Base-by-base conservation (phyloP, 2,888 invertebrate species). In the Parnassius smintheus region DNA sequence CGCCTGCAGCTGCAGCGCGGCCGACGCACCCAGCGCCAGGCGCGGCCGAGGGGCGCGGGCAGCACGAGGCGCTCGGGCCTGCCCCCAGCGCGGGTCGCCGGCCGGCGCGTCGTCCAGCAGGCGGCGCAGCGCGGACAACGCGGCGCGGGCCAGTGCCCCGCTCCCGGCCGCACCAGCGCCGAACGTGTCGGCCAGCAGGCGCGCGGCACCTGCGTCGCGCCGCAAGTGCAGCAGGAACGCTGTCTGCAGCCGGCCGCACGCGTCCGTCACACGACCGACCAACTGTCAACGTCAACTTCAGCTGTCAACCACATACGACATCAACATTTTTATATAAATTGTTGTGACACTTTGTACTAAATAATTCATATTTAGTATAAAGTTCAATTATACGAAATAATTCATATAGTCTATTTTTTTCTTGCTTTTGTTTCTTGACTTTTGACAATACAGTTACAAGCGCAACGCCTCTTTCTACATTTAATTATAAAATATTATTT, bases 71-170 rank as follows among this genome's bases (percentile, higher is more conserved):
- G 35, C 35, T 2, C 25, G 25, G 41, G 53, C 41, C 51, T 18
- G 25, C 7, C 41, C 64, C 55, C 77, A 89, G 85, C 91, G 79
- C 0, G 98, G 98, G 92, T 98, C 98, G 12, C 96, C 95, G 0
- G 96, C 95, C 1, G 98, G 98, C 69, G 95, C 94, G 85, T 98
- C 98, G 80, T 98, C 96, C 61, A 98, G 93, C 72, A 98, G 92
- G 79, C 96, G 96, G 65, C 93, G 91, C 63, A 96, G 96, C 41
- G 97, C 93, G 74, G 75, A 54, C 74, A 85, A 51, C 81, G 88
- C 72, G 78, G 81, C 79, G 50, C 82, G 71, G 73, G 86, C 89
- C 11, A 92, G 85, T 58, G 82, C 83, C 2, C 84, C 76, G 76
- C 85, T 88, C 62, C 78, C 80, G 74, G 75, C 55, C 74, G 84